Percentiles rank a stretch among this genome's conserved stretches.
Evolutionary conservation across 1,140 invertebrate genomes (phyloP).

Genomic region (Cydia splendana): DNA sequence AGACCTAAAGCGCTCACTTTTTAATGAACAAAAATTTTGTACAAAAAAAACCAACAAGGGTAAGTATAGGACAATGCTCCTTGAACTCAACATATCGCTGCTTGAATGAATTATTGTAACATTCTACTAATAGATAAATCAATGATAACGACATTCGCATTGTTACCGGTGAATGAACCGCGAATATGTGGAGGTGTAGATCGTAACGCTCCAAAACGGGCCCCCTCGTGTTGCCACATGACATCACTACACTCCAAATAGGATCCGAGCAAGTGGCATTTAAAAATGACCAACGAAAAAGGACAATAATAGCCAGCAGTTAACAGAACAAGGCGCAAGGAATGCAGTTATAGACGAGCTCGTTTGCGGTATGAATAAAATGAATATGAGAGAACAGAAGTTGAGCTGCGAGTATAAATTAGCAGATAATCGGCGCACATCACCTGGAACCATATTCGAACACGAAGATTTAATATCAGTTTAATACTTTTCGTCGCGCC

Average conservation of each 20-base stretch:
- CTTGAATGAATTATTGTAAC: not conserved
- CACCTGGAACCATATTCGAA: conserved; percentile 48
- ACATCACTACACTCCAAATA: conserved; percentile 69
- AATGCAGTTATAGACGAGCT: conserved; percentile 65
- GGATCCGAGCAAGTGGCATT: conserved; percentile 54
- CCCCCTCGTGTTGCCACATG: conserved; percentile 62
- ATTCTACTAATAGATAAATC: conserved; percentile 49
- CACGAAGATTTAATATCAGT: not conserved
- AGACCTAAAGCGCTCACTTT: too few relatives aligned
- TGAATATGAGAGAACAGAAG: conserved; percentile 67
- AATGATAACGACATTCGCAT: conserved; percentile 57
- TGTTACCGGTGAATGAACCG: conserved; percentile 70
- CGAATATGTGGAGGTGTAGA: conserved; percentile 72
- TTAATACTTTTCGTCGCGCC: not conserved
- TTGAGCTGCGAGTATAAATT: conserved; percentile 69
- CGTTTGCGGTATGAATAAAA: conserved; percentile 70
- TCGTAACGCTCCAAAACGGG: conserved; percentile 73
- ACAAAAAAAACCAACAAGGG: too few relatives aligned
- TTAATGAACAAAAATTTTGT: too few relatives aligned
- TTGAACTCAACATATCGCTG: not conserved
- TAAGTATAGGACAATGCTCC: not conserved
- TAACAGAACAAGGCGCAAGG: conserved; percentile 55
- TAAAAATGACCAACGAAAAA: conserved; percentile 60
- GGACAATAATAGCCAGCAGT: conserved; percentile 60
- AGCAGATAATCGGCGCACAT: conserved; percentile 69